Evolutionary conservation across 2,797 vertebrate genomes (phyloP), one percentile per base, ranked within the genome.

Genomic region (Lutjanus campechanus): DNA sequence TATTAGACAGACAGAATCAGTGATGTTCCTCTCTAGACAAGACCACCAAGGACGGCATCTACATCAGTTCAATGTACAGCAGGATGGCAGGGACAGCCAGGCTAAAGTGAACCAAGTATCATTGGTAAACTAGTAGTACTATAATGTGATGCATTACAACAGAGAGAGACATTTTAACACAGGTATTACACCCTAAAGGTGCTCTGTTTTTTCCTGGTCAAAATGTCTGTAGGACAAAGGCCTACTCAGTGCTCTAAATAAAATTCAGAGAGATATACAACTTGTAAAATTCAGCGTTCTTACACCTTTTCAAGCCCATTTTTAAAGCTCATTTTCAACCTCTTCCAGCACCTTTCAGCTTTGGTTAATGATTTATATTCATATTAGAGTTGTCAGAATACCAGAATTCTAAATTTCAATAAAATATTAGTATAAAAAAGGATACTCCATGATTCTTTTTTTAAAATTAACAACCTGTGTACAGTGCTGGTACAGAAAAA

Each of bases 31-130:
- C 73, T 69, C 74, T 2, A 69, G 78, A 83, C 25, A 20, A 83
- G 93, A 94, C 93, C 94, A 94, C 93, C 93, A 89, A 90, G 82
- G 89, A 89, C 13, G 87, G 79, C 46, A n/a, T 78, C 67, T 20
- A 36, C 69, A 83, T 79, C 78, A 74, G 70, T 75, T 84, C 59
- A 80, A 46, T 29, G 40, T 51, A 36, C 36, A 3, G 59, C 53
- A 69, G 64, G 19, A 36, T 36, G 29, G 3, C 29, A 53, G 22
- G 8, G n/a, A 61, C 41, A 6, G 58, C 60, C 17, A 17, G 13
- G 63, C 50, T 78, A 60, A 67, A 64, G 65, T 44, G 15, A 83
- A 62, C 17, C 77, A 54, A 63, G 22, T 70, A 66, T 40, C 5
- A 40, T 1, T 11, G 5, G 22, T 17, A 71, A 66, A 64, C n/a